Evolutionary conservation across 2,888 invertebrate species (phyloP).

Genomic region (Abrostola tripartita): DNA sequence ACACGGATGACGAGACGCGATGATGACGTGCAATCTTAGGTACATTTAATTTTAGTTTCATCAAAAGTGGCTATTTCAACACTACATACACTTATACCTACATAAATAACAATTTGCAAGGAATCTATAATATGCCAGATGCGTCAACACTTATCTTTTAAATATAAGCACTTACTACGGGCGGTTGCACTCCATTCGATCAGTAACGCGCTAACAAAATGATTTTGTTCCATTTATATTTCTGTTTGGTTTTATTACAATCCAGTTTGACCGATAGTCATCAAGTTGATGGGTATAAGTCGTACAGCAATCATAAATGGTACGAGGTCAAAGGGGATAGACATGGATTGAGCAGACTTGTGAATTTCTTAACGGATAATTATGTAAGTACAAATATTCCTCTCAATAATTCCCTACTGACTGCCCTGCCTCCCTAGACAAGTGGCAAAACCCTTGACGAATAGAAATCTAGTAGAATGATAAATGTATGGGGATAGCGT

Average conservation of each 20-base stretch:
- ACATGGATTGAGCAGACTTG: constrained; percentile 35
- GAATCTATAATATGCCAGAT: constrained; percentile 17
- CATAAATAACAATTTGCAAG: constrained; percentile 18
- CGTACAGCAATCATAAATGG: constrained; percentile 47
- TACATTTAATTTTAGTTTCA: background rate
- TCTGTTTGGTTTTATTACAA: constrained; percentile 22
- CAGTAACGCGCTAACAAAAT: constrained; percentile 33
- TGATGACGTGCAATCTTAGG: background rate
- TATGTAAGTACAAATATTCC: constrained; percentile 61
- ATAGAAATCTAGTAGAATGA: too few relatives aligned
- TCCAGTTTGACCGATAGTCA: constrained; percentile 17
- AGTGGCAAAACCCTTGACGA: too few relatives aligned
- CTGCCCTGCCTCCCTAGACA: too few relatives aligned
- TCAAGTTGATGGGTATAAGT: constrained; percentile 4
- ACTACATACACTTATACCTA: too few relatives aligned
- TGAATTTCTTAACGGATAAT: constrained; percentile 43
- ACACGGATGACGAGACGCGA: too few relatives aligned
- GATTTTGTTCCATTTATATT: constrained; percentile 32
- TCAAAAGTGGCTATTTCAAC: background rate
- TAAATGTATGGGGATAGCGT: too few relatives aligned
- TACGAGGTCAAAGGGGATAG: constrained; percentile 54
- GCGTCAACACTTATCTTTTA: constrained; percentile 39
- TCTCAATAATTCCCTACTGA: too few relatives aligned
- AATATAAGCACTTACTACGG: constrained; percentile 47
- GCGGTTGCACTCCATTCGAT: constrained; percentile 9